A percentile compares a stretch with the other conserved stretches of the same genome.
Evolutionary conservation across 2,113 vertebrate genomes (phyloP).

Genomic region (Craseonycteris thonglongyai): DNA sequence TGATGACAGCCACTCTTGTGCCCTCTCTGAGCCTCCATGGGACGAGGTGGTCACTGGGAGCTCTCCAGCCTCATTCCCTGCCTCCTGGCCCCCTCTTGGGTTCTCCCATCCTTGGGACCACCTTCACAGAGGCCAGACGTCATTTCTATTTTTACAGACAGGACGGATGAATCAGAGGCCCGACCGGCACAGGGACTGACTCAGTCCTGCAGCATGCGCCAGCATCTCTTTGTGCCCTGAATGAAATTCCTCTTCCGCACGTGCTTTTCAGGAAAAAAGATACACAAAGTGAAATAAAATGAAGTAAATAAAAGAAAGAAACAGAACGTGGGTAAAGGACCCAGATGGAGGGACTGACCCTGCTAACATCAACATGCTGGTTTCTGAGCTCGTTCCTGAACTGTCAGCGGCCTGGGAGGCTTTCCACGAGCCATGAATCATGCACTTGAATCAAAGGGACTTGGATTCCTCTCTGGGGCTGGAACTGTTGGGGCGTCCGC

Average conservation of each 20-base stretch:
- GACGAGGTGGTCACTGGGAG: background rate
- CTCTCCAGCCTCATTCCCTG: too few relatives aligned
- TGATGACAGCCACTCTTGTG: fast-evolving
- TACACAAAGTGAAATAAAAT: background rate
- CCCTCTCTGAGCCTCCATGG: background rate
- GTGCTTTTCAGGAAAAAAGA: background rate
- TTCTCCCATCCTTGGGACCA: background rate
- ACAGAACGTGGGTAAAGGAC: background rate
- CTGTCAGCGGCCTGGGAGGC: constrained; percentile 70
- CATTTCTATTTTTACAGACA: background rate
- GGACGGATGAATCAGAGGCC: constrained; percentile 47
- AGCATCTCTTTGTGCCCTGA: constrained; percentile 43
- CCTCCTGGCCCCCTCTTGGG: background rate
- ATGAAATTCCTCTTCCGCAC: constrained; percentile 45
- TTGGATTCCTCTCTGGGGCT: constrained; percentile 77
- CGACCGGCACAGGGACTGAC: constrained; percentile 30
- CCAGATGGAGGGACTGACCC: constrained; percentile 25
- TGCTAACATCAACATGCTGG: constrained; percentile 73
- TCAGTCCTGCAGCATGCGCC: background rate
- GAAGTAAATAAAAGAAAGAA: background rate
- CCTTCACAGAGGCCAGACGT: background rate
- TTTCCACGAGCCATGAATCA: constrained; percentile 81
- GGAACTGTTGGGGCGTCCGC: constrained; percentile 70
- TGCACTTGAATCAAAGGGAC: constrained; percentile 72
- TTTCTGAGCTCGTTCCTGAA: constrained; percentile 73